Percentiles rank a stretch among this genome's conserved stretches.
These are phyloP conservation scores for Myodes glareolus DNA, from an alignment of 2,113 vertebrate species.

Conservation along the genomic window DNA sequence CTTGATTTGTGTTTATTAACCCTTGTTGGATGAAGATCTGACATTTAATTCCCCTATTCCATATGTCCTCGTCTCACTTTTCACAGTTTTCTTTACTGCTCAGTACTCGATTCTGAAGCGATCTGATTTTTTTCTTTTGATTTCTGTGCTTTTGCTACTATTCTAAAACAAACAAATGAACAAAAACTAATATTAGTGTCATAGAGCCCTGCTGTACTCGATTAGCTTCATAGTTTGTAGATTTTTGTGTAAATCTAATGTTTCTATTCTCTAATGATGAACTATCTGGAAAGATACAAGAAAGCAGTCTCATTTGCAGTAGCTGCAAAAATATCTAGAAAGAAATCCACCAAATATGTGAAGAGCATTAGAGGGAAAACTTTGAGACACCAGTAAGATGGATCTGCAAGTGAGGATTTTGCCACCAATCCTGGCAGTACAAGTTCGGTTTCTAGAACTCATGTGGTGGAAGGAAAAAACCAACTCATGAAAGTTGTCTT, in stretches of 20 bases:
- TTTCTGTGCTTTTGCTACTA: background rate
- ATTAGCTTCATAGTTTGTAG: background rate
- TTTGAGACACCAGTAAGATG: background rate
- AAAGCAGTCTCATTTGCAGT: background rate
- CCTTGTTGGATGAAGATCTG: background rate
- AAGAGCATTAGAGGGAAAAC: background rate
- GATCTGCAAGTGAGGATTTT: background rate
- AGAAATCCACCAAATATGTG: background rate
- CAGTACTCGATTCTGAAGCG: background rate
- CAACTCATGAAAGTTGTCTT: background rate
- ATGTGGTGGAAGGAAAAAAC: background rate
- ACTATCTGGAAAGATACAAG: background rate
- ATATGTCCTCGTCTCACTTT: background rate
- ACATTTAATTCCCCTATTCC: background rate
- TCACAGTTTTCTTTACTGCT: background rate
- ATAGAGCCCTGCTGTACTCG: background rate
- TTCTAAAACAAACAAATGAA: background rate
- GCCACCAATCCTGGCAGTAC: background rate
- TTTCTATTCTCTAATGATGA: too few relatives aligned
- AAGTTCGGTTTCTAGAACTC: background rate
- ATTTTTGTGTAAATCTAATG: background rate
- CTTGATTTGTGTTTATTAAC: background rate
- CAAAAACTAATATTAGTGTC: background rate
- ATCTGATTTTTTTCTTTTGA: background rate
- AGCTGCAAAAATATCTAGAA: background rate